These are phyloP conservation scores for Apamea monoglypha DNA, from an alignment of 2,888 invertebrate species.

Conservation along the genomic window DNA sequence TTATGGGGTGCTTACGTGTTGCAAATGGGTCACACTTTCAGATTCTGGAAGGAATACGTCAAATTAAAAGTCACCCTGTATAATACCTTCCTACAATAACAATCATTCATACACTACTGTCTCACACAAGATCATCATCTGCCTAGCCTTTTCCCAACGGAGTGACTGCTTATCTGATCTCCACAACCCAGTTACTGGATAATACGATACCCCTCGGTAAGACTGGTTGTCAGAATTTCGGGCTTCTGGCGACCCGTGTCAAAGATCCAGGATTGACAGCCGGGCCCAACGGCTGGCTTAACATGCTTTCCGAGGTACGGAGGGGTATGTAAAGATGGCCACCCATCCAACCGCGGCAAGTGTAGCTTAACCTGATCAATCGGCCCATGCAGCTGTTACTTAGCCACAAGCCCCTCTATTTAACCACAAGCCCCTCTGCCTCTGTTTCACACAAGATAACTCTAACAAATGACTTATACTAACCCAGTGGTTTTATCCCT, in stretches of 20 bases:
- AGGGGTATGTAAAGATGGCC: background rate
- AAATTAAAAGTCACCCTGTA: too few species aligned
- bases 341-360: background rate
- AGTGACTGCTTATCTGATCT: background rate
- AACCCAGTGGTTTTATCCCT: constrained; percentile 48
- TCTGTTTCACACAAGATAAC: constrained; percentile 32
- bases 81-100: too few species aligned
- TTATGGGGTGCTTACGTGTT: too few species aligned
- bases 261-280: background rate
- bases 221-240: background rate
- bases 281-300: too few species aligned
- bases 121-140: background rate
- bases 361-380: background rate
- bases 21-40: too few species aligned
- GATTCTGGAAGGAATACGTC: too few species aligned
- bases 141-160: background rate
- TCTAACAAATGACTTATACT: constrained; percentile 33
- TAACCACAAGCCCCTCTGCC: background rate
- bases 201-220: background rate
- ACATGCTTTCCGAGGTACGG: background rate
- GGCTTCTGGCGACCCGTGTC: background rate
- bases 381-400: background rate
- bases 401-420: background rate
- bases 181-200: background rate
- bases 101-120: too few species aligned